phyloP scores from a whole-genome alignment of 2,113 vertebrate species.

The Lepus europaeus region DNA sequence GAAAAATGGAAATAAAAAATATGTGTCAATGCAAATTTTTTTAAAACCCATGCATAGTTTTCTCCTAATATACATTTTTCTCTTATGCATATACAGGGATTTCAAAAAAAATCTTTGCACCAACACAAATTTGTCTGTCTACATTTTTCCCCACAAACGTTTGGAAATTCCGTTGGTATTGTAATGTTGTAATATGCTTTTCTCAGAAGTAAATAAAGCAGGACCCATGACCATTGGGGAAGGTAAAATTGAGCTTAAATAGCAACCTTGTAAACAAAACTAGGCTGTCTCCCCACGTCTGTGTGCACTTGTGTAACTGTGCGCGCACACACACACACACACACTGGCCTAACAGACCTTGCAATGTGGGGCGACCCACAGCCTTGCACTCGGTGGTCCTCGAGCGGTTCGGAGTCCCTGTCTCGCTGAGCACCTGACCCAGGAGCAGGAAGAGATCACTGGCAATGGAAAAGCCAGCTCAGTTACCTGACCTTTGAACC shows the following conservation, averaged over 20 bases:
- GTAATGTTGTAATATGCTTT: conserved; percentile 36
- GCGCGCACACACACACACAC: neutral
- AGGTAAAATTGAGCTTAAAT: conserved; percentile 26
- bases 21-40: no score
- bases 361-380: neutral
- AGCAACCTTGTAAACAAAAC: conserved; percentile 22
- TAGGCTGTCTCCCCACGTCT: neutral
- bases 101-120: no score
- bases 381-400: neutral
- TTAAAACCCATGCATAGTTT: no score
- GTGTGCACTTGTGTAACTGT: neutral
- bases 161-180: no score
- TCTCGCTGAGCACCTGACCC: conserved; percentile 1
- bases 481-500: conserved; percentile 63
- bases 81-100: no score
- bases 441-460: neutral
- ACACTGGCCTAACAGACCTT: neutral
- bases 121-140: no score
- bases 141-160: no score
- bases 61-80: no score
- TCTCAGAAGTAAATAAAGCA: conserved; percentile 49
- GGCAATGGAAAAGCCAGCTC: conserved; percentile 53
- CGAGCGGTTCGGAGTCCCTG: neutral
- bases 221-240: conserved; percentile 4
- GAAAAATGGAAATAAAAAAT: no score